Conservation (phyloP, 2,113 vertebrate species). For the Elaphurus davidianus region DNA sequence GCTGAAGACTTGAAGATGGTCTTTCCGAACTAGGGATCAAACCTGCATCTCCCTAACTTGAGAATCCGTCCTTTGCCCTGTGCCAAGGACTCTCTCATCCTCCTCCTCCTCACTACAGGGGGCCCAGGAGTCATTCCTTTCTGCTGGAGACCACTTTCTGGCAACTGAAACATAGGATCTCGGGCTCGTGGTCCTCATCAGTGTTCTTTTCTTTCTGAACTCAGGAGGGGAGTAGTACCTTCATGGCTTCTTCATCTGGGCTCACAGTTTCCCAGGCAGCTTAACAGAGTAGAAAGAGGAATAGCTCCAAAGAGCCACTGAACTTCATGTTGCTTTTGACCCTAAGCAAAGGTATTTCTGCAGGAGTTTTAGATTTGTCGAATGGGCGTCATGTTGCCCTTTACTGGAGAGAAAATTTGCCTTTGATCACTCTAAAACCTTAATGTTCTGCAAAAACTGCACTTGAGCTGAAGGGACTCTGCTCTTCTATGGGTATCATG, state of each 20-base stretch:
- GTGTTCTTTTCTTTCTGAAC: background rate
- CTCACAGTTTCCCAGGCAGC: background rate
- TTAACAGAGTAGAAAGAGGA: background rate
- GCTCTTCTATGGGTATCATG: background rate
- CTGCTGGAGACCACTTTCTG: background rate
- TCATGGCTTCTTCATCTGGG: background rate
- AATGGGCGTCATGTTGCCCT: background rate
- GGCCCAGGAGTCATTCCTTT: background rate
- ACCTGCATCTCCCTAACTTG: background rate
- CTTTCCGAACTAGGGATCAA: background rate
- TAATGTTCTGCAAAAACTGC: background rate
- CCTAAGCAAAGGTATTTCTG: background rate
- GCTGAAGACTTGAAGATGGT: background rate
- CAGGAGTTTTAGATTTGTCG: background rate
- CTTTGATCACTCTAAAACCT: background rate
- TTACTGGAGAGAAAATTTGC: background rate
- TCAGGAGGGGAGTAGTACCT: background rate
- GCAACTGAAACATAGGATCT: background rate
- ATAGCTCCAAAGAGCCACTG: background rate
- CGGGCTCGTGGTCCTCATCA: background rate
- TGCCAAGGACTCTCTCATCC: background rate
- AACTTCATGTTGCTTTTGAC: background rate
- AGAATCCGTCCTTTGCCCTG: fast-evolving
- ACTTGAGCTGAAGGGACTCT: background rate
- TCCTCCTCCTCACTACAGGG: background rate